Base-by-base conservation (phyloP, 2,797 vertebrate genomes). In the Aeoliscus strigatus region DNA sequence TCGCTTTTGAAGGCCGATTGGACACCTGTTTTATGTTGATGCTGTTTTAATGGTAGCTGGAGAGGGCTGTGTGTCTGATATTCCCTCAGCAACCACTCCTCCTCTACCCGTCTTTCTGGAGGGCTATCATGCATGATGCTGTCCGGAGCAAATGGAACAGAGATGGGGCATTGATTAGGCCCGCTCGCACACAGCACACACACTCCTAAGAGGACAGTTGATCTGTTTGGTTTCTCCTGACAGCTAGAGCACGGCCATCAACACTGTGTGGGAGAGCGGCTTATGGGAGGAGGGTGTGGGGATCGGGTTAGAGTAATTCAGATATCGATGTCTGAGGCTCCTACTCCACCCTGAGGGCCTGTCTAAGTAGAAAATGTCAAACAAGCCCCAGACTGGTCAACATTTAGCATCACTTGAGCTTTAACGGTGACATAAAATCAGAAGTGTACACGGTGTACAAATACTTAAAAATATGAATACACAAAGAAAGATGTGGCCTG, bases 121-220 rank as follows among this genome's bases (percentile, higher is more conserved):
- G 61, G 79, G 73, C 79, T 79, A 80, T 83, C 82, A 71, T 70
- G 79, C 49, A 31, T 68, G 66, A 37, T 21, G 63, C 68, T 66
- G 70, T 77, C 75, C 79, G 55, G 57, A 75, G 70, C 68, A 75
- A 81, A 78, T 78, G 66, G 75, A 78, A 77, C 74, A 75, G 61
- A 83, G 82, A 82, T 80, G 77, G 75, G 59, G 68, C 77, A 73
- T 74, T 27, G 79, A 83, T 85, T 78, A 63, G 61, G 59, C 58
- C 17, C 41, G 31, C 36, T 38, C 30, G 7, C 41, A 21, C 33
- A 23, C 40, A 17, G 9, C 15, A 14, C 58, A 14, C 39, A 31
- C 55, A 29, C 40, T 65, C 59, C 68, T 55, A 6, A 6, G 59
- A 79, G 77, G 50, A 41, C 51, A 51, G 63, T 55, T 75, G 79